A percentile compares a stretch with the other conserved stretches of the same genome.
These are phyloP conservation scores for Amphiura filiformis DNA, from an alignment of 35 echinoderm and acorn worm genomes.

Conservation along the genomic window DNA sequence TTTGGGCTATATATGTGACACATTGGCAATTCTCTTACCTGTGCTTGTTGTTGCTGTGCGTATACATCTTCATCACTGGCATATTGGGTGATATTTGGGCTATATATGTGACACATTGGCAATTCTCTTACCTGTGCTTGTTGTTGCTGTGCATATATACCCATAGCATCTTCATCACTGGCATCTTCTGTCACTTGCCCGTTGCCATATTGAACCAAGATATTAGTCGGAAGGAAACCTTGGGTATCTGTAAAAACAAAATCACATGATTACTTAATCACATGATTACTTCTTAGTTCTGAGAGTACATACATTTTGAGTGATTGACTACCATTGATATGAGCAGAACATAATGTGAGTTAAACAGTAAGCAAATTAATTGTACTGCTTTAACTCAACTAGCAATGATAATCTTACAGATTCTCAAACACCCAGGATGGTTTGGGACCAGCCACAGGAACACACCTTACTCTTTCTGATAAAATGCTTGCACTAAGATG, in stretches of 20 bases:
- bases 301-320: too few relatives aligned
- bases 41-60: constrained; percentile 42
- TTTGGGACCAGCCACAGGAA: too few relatives aligned
- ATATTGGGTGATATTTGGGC: neutral
- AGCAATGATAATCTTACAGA: too few relatives aligned
- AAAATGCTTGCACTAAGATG: too few relatives aligned
- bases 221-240: constrained; percentile 70
- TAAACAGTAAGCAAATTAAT: too few relatives aligned
- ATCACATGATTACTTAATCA: neutral
- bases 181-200: neutral
- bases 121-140: neutral
- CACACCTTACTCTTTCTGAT: too few relatives aligned
- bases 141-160: neutral
- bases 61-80: constrained; percentile 39
- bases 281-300: too few relatives aligned
- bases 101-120: neutral
- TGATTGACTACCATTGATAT: too few relatives aligned
- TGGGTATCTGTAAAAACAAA: constrained; percentile 60
- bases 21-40: constrained; percentile 27
- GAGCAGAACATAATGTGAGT: too few relatives aligned
- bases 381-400: too few relatives aligned
- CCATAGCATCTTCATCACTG: constrained; percentile 39
- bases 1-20: neutral
- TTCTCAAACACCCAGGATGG: too few relatives aligned
- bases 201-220: constrained; percentile 28